These are phyloP conservation scores for Sminthurinus aureus DNA, from an alignment of 2,888 invertebrate genomes.

Conservation along the genomic window DNA sequence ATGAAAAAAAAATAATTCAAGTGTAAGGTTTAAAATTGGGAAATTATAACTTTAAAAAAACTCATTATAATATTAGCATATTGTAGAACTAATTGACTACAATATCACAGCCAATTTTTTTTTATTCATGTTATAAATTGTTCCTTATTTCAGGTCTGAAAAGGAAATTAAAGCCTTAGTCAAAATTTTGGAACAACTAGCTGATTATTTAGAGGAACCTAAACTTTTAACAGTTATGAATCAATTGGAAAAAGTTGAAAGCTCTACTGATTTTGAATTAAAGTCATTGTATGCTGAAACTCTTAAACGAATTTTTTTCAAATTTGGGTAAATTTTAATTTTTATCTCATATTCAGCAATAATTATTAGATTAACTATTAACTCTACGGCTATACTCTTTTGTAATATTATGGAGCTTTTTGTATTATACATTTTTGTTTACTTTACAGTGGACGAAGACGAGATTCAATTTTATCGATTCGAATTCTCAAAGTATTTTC, in stretches of 20 bases:
- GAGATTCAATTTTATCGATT: background rate
- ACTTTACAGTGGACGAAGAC: background rate
- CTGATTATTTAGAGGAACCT: slow-evolving; percentile 8
- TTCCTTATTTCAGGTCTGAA: slow-evolving; percentile 32
- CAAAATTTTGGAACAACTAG: slow-evolving; percentile 38
- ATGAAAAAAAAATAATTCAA: no score
- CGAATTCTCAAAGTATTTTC: slow-evolving; percentile 48
- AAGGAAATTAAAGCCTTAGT: slow-evolving; percentile 41
- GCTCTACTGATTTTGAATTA: slow-evolving; percentile 23
- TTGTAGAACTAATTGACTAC: no score
- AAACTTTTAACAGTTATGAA: slow-evolving; percentile 42
- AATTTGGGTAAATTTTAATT: slow-evolving; percentile 27
- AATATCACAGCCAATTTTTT: no score
- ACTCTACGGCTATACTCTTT: no score
- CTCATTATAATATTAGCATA: no score
- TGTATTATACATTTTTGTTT: background rate
- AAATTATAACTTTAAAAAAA: no score
- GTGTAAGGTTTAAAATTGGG: no score
- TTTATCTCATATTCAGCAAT: background rate
- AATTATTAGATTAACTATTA: slow-evolving; percentile 7
- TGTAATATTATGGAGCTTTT: background rate
- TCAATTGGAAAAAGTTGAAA: slow-evolving; percentile 43
- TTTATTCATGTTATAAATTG: background rate
- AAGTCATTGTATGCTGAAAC: slow-evolving; percentile 36
- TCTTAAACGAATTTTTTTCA: slow-evolving; percentile 15